Evolutionary conservation across 1,140 invertebrate genomes (phyloP).

Genomic region (Physella acuta): DNA sequence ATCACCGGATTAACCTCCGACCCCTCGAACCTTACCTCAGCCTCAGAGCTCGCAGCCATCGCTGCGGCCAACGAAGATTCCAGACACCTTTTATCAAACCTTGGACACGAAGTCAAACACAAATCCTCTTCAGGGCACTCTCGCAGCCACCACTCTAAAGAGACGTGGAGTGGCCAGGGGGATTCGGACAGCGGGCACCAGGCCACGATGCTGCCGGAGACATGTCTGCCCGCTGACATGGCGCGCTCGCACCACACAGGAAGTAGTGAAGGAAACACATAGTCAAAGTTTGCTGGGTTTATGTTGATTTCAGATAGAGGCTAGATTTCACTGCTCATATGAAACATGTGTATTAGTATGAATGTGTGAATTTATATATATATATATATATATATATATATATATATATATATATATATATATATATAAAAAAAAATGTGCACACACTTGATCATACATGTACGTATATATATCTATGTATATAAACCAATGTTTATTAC

Average conservation of each 20-base stretch:
- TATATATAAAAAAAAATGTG: too few species aligned
- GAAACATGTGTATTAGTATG: too few species aligned
- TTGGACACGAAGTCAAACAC: slow-evolving; percentile 2
- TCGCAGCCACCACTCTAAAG: slow-evolving; percentile 3
- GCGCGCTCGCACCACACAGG: slow-evolving; percentile 5
- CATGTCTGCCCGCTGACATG: slow-evolving; percentile 24
- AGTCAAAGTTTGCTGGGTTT: too few species aligned
- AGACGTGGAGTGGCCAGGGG: background rate
- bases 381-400: too few species aligned
- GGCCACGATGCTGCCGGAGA: slow-evolving; percentile 24
- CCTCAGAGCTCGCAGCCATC: slow-evolving; percentile 18
- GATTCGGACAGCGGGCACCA: slow-evolving; percentile 1
- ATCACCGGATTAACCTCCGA: slow-evolving; percentile 13
- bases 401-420: too few species aligned
- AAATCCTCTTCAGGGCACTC: background rate
- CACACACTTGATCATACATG: too few species aligned
- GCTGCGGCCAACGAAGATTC: slow-evolving; percentile 3
- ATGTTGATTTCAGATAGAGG: too few species aligned
- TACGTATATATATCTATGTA: too few species aligned
- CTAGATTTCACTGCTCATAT: too few species aligned
- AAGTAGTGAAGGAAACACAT: slow-evolving; percentile 4
- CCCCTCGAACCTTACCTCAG: slow-evolving; percentile 2
- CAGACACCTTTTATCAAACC: background rate
- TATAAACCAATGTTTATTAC: too few species aligned
- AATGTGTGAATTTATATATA: too few species aligned